Evolutionary conservation across 2,888 invertebrate species (phyloP).

Genomic region (Conchocele bisecta): DNA sequence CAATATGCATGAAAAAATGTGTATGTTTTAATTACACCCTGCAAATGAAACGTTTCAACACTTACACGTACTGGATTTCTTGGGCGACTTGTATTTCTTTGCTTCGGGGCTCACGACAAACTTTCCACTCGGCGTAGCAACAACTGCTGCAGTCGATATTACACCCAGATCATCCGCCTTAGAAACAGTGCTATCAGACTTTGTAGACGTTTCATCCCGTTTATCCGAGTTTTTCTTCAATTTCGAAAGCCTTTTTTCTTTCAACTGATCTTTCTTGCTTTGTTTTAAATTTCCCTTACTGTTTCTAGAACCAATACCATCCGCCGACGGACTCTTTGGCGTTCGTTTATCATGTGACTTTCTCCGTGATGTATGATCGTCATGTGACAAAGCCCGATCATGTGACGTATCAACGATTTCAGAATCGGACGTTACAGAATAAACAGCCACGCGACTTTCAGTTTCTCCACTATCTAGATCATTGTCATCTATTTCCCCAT

Average conservation of each 20-base stretch:
- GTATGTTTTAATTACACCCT: no score
- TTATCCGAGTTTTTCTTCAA: neutral
- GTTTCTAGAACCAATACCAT: no score
- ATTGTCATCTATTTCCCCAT: slow-evolving; percentile 25
- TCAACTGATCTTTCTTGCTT: neutral
- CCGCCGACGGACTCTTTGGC: no score
- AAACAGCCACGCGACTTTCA: neutral
- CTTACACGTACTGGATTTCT: slow-evolving; percentile 5
- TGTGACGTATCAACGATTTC: neutral
- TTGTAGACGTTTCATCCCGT: neutral
- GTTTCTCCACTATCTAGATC: slow-evolving; percentile 26
- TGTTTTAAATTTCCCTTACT: no score
- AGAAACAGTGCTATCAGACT: neutral
- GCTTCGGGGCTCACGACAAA: slow-evolving; percentile 27
- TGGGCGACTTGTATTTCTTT: neutral
- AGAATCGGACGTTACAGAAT: slow-evolving; percentile 4
- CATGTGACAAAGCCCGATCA: no score
- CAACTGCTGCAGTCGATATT: slow-evolving; percentile 13
- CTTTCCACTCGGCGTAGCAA: slow-evolving; percentile 46
- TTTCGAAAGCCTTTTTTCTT: neutral
- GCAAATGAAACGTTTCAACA: neutral
- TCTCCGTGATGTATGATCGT: no score
- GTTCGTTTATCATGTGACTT: no score
- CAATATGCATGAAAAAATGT: no score
- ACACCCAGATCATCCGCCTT: neutral